A percentile compares a stretch with the other conserved stretches of the same genome.
phyloP scores from a whole-genome alignment of 2,888 invertebrate genomes.

The Petrophora chlorosata region DNA sequence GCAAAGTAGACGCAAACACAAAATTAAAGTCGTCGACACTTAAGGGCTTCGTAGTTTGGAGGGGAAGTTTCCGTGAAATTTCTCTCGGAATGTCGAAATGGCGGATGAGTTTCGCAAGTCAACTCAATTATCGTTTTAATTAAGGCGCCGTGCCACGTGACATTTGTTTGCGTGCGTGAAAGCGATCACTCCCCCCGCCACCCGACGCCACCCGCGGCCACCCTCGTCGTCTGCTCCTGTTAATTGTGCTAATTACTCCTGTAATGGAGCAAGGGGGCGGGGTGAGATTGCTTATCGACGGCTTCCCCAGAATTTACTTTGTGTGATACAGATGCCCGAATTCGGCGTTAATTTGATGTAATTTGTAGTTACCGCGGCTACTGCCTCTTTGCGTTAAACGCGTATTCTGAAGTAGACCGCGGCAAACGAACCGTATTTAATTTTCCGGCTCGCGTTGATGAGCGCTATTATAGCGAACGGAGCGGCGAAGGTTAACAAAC shows the following conservation, averaged over 20 bases:
- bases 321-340: conserved; percentile 62
- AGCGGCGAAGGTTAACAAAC: conserved; percentile 51
- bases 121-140: conserved; percentile 85
- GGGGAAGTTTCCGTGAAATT: conserved; percentile 79
- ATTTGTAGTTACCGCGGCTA: conserved; percentile 43
- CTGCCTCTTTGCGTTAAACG: conserved; percentile 6
- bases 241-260: conserved; percentile 84
- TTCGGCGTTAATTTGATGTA: conserved; percentile 56
- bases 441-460: conserved; percentile 34
- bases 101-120: conserved; percentile 83
- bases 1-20: conserved; percentile 82
- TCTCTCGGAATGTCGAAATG: conserved; percentile 81
- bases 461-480: conserved; percentile 34
- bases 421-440: conserved; percentile 29
- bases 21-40: conserved; percentile 83
- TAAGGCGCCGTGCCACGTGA: conserved; percentile 82
- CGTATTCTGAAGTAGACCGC: conserved; percentile 1
- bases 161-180: conserved; percentile 84
- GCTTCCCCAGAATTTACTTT: conserved; percentile 72
- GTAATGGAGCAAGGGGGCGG: conserved; percentile 80
- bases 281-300: conserved; percentile 81
- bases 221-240: conserved; percentile 64
- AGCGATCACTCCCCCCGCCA: conserved; percentile 66
- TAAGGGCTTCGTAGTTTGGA: conserved; percentile 79
- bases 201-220: conserved; percentile 38